A percentile compares a stretch with the other conserved stretches of the same genome.
Evolutionary conservation across 2,797 vertebrate genomes (phyloP).

Genomic region (Myioborus miniatus): DNA sequence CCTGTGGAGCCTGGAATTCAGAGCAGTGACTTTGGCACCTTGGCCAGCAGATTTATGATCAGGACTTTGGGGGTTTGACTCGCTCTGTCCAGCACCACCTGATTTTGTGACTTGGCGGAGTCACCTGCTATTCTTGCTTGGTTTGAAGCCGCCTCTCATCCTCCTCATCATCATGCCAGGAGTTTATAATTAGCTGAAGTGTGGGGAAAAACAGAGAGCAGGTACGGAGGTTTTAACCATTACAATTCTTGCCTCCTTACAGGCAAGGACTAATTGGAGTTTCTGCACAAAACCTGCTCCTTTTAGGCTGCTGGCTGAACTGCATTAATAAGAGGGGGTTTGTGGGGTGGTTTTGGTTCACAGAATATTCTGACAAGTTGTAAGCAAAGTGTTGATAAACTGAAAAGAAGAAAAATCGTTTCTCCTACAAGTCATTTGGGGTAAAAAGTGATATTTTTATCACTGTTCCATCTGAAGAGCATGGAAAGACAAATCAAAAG

Average conservation of each 20-base stretch:
- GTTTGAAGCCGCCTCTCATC: background rate
- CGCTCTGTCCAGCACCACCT: background rate
- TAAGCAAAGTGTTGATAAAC: constrained; percentile 38
- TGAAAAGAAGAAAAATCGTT: background rate
- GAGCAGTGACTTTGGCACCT: background rate
- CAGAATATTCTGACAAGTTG: constrained; percentile 31
- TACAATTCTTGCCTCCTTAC: background rate
- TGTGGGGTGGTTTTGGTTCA: background rate
- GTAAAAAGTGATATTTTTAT: constrained; percentile 46
- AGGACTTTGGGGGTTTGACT: background rate
- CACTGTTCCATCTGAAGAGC: background rate
- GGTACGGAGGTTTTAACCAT: background rate
- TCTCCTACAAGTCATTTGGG: background rate
- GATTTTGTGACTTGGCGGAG: background rate
- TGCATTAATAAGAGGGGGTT: background rate
- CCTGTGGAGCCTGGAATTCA: background rate
- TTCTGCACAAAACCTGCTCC: background rate
- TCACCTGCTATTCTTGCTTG: background rate
- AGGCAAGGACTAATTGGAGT: background rate
- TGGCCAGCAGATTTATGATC: background rate
- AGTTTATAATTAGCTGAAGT: constrained; percentile 28
- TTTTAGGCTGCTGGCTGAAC: constrained; percentile 3
- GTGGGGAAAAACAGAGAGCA: background rate
- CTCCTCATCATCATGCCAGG: background rate
- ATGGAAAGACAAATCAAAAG: background rate